These are phyloP conservation scores for Leucoraja erinaceus DNA, from an alignment of 2,113 vertebrate genomes.

Conservation along the genomic window DNA sequence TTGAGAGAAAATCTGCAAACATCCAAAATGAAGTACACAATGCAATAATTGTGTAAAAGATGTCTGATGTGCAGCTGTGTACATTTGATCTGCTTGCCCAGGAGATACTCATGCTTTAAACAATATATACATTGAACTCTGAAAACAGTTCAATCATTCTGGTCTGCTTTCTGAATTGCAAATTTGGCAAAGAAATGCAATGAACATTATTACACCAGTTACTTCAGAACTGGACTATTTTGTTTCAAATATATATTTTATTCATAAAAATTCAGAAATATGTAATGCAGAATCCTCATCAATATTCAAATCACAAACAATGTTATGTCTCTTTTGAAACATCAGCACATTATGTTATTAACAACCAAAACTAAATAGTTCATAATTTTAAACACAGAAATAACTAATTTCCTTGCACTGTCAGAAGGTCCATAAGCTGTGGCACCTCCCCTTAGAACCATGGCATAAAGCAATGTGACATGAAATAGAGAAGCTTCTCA, in stretches of 20 bases:
- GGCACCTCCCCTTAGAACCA: too few species aligned
- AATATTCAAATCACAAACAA: too few species aligned
- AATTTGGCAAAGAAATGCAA: background rate
- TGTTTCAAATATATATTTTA: too few species aligned
- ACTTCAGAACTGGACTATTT: background rate
- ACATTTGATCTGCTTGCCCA: background rate
- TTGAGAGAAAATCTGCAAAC: background rate
- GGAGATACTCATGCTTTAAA: background rate
- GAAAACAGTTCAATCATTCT: background rate
- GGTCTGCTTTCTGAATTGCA: background rate
- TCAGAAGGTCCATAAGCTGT: too few species aligned
- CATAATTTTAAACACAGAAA: too few species aligned
- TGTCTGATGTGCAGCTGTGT: background rate
- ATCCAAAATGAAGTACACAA: background rate
- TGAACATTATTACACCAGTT: background rate
- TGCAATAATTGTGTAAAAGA: background rate
- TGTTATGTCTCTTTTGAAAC: too few species aligned
- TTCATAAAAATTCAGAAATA: too few species aligned
- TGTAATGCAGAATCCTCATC: too few species aligned
- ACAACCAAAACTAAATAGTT: too few species aligned
- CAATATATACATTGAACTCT: background rate
- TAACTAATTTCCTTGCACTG: too few species aligned
- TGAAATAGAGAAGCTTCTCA: background rate
- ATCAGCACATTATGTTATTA: too few species aligned
- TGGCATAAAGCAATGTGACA: too few species aligned